Conservation (phyloP, 2,888 invertebrate genomes). For the Chironomus tentans region DNA sequence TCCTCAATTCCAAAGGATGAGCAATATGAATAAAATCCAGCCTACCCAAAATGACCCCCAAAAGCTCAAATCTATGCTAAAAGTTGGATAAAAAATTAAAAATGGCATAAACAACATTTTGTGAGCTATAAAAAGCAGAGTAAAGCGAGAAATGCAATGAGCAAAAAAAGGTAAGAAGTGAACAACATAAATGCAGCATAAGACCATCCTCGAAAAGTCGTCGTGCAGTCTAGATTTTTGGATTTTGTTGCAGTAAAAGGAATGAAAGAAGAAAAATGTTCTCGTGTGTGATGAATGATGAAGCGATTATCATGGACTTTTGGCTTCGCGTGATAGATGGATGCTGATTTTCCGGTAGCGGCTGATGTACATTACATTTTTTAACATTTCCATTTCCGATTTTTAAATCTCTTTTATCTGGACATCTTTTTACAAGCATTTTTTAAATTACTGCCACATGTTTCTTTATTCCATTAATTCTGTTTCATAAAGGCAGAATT, state of each 20-base stretch:
- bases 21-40: too few species aligned
- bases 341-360: conserved; percentile 11
- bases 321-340: background rate
- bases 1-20: too few species aligned
- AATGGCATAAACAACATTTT: conserved; percentile 10
- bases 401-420: background rate
- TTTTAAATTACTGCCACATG: background rate
- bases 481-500: background rate
- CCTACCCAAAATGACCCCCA: too few species aligned
- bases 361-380: background rate
- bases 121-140: background rate
- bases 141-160: background rate
- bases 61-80: too few species aligned
- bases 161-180: background rate
- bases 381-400: background rate
- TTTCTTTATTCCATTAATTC: background rate
- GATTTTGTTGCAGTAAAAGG: background rate
- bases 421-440: background rate
- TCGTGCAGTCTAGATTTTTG: conserved; percentile 17
- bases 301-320: conserved; percentile 11
- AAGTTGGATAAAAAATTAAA: background rate
- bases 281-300: background rate
- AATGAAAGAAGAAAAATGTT: background rate
- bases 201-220: conserved; percentile 1
- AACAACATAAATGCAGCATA: background rate